Evolutionary conservation across 2,888 invertebrate genomes (phyloP).

Genomic region (Rosalia funebris): DNA sequence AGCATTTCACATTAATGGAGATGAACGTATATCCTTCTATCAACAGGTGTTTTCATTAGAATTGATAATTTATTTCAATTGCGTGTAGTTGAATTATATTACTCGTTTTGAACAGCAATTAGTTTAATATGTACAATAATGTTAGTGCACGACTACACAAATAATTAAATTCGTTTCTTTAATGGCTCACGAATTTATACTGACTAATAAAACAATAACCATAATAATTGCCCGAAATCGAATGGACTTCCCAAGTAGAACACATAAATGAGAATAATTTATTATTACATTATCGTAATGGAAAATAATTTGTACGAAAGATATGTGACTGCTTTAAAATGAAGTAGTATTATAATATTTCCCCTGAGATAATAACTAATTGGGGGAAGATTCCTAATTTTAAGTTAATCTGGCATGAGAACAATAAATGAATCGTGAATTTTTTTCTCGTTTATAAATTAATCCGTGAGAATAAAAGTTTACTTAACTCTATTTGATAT

Average conservation of each 20-base stretch:
- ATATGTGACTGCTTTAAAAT: too few species aligned
- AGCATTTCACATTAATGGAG: too few species aligned
- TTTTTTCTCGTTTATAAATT: too few species aligned
- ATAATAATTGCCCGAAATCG: conserved; percentile 13
- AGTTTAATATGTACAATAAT: conserved; percentile 21
- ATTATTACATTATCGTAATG: neutral
- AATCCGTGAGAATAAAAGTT: too few species aligned
- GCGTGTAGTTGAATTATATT: conserved; percentile 24
- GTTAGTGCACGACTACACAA: conserved; percentile 22
- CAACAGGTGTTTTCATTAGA: conserved; percentile 44
- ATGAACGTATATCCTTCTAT: conserved; percentile 28
- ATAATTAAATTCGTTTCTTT: conserved; percentile 37
- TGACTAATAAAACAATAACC: conserved; percentile 1
- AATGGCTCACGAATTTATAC: conserved; percentile 26
- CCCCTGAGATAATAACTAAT: too few species aligned
- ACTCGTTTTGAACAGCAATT: conserved; percentile 21
- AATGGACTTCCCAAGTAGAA: neutral
- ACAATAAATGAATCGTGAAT: too few species aligned
- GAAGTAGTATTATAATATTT: too few species aligned
- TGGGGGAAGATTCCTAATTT: too few species aligned
- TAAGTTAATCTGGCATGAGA: too few species aligned
- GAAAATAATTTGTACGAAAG: neutral
- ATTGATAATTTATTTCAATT: conserved; percentile 39
- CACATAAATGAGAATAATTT: neutral
- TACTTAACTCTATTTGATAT: too few species aligned